A percentile compares a stretch with the other conserved stretches of the same genome.
phyloP scores from a whole-genome alignment of 2,888 invertebrate species.

The Pterobdella sp. region DNA sequence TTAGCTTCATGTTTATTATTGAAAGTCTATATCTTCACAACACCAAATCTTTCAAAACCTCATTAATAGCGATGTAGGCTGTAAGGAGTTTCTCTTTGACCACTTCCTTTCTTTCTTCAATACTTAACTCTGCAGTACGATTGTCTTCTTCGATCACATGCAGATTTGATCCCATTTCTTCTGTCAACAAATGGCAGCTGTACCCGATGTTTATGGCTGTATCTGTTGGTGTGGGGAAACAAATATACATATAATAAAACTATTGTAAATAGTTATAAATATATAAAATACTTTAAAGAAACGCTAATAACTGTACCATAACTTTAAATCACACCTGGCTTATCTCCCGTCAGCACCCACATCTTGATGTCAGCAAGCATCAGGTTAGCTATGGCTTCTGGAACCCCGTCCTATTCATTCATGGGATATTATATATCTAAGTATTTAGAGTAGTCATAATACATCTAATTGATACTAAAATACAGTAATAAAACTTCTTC shows the following conservation, averaged over 20 bases:
- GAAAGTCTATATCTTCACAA: no score
- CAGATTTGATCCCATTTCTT: constrained; percentile 36
- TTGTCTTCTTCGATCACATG: constrained; percentile 35
- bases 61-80: constrained; percentile 33
- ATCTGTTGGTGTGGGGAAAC: constrained; percentile 60
- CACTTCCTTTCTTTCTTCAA: constrained; percentile 26
- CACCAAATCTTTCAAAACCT: no score
- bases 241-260: not conserved
- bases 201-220: constrained; percentile 99
- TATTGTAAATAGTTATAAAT: no score
- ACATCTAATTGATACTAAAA: no score
- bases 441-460: no score
- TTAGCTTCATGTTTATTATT: no score
- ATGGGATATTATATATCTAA: no score
- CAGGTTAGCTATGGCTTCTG: constrained; percentile 85
- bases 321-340: constrained; percentile 66
- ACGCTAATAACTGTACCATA: not conserved
- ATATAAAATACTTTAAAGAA: no score
- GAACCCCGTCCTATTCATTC: constrained; percentile 92
- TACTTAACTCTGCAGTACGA: not conserved
- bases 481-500: no score
- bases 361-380: constrained; percentile 91
- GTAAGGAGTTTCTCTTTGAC: constrained; percentile 50
- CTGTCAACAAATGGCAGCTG: constrained; percentile 84
- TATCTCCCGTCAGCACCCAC: constrained; percentile 98